Percentiles rank a stretch among this genome's conserved stretches.
Evolutionary conservation across 2,797 vertebrate species (phyloP).

Genomic region (Pampus argenteus): DNA sequence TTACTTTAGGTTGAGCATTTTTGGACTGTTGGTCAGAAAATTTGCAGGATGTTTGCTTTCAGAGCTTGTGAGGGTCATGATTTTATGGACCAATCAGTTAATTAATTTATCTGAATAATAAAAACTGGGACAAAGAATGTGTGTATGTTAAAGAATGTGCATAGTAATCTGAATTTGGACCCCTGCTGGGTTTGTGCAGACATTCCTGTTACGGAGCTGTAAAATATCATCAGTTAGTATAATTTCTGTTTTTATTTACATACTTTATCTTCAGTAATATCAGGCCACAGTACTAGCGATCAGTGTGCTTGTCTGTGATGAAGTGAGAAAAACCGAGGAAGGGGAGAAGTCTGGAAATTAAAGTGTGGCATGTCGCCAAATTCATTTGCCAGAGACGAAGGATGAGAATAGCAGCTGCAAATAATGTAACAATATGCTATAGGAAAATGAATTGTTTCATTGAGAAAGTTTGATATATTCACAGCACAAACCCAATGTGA

Average conservation of each 20-base stretch:
- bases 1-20: neutral
- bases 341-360: conserved; percentile 6
- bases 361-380: conserved; percentile 40
- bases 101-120: neutral
- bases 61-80: neutral
- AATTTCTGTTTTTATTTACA: neutral
- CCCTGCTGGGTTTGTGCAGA: neutral
- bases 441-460: conserved; percentile 60
- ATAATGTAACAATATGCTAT: conserved; percentile 21
- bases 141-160: neutral
- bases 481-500: conserved; percentile 51
- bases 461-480: conserved; percentile 50
- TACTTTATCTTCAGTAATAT: neutral
- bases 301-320: conserved; percentile 9
- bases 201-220: neutral
- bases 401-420: conserved; percentile 42
- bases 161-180: neutral
- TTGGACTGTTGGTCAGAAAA: neutral
- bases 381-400: conserved; percentile 46
- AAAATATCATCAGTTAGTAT: conserved; percentile 2
- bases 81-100: neutral
- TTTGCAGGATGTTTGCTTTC: neutral
- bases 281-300: conserved; percentile 5
- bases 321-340: conserved; percentile 10
- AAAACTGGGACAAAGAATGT: neutral